Evolutionary conservation across 92 coral and sea anemone genomes (phyloP).

Genomic region (Bergia puertoricense): DNA sequence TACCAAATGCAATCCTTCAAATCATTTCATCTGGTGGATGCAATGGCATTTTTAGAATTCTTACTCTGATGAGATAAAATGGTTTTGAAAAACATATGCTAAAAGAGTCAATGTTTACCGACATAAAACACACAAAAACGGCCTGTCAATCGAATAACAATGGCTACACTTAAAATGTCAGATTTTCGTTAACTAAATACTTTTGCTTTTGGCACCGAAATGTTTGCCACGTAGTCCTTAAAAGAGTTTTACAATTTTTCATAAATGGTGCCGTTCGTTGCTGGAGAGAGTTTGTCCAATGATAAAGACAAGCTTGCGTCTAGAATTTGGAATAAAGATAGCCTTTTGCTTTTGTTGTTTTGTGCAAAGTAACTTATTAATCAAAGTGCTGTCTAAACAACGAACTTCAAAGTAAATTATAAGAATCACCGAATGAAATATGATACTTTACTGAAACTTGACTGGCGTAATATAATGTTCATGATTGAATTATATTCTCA

Average conservation of each 20-base stretch:
- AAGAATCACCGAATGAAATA: constrained; percentile 59
- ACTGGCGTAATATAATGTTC: constrained; percentile 31
- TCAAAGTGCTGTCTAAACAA: constrained; percentile 46
- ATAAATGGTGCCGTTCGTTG: not conserved
- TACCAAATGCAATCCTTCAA: not conserved
- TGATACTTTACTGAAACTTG: constrained; percentile 40
- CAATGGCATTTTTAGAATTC: not conserved
- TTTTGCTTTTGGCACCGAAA: constrained; percentile 35
- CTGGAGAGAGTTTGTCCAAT: not conserved
- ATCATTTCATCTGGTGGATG: not conserved
- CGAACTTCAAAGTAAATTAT: constrained; percentile 44
- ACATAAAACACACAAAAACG: constrained; percentile 24
- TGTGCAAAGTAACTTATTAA: not conserved
- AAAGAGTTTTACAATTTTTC: constrained; percentile 2
- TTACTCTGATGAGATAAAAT: constrained; percentile 5
- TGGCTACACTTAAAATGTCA: constrained; percentile 31
- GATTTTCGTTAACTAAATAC: constrained; percentile 29
- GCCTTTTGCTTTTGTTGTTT: not conserved
- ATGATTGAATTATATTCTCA: constrained; percentile 15
- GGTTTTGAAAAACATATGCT: constrained; percentile 27
- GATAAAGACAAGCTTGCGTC: not conserved
- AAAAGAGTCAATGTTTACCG: constrained; percentile 28
- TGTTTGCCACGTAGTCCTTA: not conserved
- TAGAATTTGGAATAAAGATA: not conserved
- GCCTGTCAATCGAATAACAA: constrained; percentile 25